phyloP scores from a whole-genome alignment of 2,797 vertebrate species.

The Ambastaia sidthimunki region DNA sequence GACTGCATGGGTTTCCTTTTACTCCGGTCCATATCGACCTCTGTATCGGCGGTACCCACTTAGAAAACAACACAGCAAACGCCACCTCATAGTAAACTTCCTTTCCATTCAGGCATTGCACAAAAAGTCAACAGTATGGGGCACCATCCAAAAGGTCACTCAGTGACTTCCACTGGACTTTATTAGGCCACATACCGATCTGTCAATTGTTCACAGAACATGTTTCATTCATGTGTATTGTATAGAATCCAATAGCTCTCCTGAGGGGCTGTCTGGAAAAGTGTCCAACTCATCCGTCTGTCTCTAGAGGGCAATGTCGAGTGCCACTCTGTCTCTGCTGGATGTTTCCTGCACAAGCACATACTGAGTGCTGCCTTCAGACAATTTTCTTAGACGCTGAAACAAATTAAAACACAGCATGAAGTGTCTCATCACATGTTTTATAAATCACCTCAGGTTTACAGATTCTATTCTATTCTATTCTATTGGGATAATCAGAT shows the following conservation, averaged over 20 bases:
- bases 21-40: slow-evolving; percentile 23
- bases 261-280: slow-evolving; percentile 7
- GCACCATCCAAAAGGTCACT: slow-evolving; percentile 55
- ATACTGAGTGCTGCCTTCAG: not conserved
- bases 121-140: slow-evolving; percentile 45
- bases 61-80: slow-evolving; percentile 43
- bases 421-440: slow-evolving; percentile 11
- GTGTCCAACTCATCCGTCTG: not conserved
- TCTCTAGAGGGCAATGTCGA: slow-evolving; percentile 53
- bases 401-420: slow-evolving; percentile 30
- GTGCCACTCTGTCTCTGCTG: not conserved
- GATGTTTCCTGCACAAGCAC: not conserved
- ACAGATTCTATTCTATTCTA: not conserved
- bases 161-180: slow-evolving; percentile 40
- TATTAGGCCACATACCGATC: slow-evolving; percentile 39
- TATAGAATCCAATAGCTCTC: not conserved
- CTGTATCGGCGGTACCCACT: slow-evolving; percentile 35
- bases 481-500: not conserved
- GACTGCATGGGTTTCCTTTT: slow-evolving; percentile 23
- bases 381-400: not conserved
- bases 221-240: slow-evolving; percentile 28
- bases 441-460: slow-evolving; percentile 19
- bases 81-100: slow-evolving; percentile 47
- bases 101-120: slow-evolving; percentile 45
- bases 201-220: slow-evolving; percentile 21